Evolutionary conservation across 2,113 vertebrate species (phyloP).

Genomic region (Stigmatopora argus): DNA sequence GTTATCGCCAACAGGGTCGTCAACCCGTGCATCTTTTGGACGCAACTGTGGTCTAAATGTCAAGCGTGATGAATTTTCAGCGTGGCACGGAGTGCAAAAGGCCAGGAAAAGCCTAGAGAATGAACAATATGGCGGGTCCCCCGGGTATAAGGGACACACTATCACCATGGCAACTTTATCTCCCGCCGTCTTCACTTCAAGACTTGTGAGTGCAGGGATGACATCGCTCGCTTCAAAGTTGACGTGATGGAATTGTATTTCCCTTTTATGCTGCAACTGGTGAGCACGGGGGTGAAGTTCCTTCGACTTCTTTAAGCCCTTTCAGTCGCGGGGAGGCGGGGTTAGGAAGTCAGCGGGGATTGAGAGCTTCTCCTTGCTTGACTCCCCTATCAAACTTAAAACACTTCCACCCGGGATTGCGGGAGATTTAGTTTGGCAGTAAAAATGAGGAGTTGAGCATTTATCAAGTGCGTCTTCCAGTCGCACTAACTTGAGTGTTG

Average conservation of each 20-base stretch:
- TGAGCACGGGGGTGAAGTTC: constrained; percentile 40
- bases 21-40: constrained; percentile 27
- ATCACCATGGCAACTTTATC: constrained; percentile 47
- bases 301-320: constrained; percentile 46
- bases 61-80: constrained; percentile 47
- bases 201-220: constrained; percentile 55
- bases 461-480: not conserved
- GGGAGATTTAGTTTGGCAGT: not conserved
- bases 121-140: constrained; percentile 41
- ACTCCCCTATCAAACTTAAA: constrained; percentile 43
- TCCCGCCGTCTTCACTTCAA: not conserved
- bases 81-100: constrained; percentile 13
- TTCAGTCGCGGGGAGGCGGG: constrained; percentile 17
- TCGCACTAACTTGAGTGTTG: not conserved
- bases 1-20: constrained; percentile 21
- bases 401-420: not conserved
- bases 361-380: constrained; percentile 35
- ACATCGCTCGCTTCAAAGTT: constrained; percentile 68
- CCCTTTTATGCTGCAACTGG: constrained; percentile 63
- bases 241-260: constrained; percentile 55
- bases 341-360: constrained; percentile 53
- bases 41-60: constrained; percentile 40
- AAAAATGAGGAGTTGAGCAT: not conserved
- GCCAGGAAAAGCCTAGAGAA: constrained; percentile 19
- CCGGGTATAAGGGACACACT: constrained; percentile 17